Evolutionary conservation across 2,113 vertebrate species (phyloP).

Genomic region (Cervus canadensis): DNA sequence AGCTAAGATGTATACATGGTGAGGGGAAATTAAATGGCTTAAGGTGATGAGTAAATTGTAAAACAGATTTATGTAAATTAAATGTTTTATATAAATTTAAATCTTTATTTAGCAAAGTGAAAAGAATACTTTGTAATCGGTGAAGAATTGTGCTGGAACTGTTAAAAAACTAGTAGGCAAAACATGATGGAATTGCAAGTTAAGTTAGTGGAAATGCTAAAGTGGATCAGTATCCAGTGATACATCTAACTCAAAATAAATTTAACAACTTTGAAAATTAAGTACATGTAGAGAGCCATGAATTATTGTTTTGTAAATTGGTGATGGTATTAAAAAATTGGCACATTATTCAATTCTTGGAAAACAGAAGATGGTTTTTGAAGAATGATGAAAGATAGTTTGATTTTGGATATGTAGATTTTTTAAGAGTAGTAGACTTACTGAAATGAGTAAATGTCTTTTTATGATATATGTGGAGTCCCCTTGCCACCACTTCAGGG

Average conservation of each 20-base stretch:
- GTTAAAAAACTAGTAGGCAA: neutral
- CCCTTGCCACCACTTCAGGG: neutral
- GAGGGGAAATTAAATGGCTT: neutral
- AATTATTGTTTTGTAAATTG: neutral
- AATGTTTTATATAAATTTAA: neutral
- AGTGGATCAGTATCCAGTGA: neutral
- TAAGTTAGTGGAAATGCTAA: neutral
- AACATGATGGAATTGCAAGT: neutral
- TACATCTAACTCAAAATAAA: neutral
- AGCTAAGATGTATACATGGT: neutral
- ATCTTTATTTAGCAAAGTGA: neutral
- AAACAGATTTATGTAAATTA: neutral
- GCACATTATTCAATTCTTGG: neutral
- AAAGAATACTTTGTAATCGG: neutral
- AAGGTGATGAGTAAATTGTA: neutral
- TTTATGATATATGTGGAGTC: neutral
- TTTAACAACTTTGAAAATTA: neutral
- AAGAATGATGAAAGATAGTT: neutral
- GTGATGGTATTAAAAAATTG: neutral
- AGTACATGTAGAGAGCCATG: neutral
- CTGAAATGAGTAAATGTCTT: neutral
- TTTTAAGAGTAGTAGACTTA: neutral
- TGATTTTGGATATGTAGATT: neutral
- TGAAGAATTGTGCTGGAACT: neutral
- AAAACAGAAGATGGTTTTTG: neutral